Base-by-base conservation (phyloP, 2,888 invertebrate genomes). In the Diplazon laetatorius region DNA sequence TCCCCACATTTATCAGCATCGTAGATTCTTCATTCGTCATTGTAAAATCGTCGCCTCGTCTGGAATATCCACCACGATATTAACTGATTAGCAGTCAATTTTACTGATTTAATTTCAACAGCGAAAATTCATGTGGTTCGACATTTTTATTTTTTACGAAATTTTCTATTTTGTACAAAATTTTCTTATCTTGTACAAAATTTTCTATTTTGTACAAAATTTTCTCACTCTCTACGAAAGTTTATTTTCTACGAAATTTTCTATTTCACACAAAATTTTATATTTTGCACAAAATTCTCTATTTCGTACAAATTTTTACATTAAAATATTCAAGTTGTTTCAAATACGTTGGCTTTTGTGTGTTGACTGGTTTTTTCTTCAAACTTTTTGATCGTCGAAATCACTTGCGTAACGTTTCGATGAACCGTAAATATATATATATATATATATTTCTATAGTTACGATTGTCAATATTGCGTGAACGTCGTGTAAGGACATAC, bases 11-110 rank as follows among this genome's bases (percentile, higher is more conserved):
- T 63, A 77, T 68, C 63, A 77, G 79, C 82, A 81, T 82, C 69
- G 72, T 76, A 72, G 57, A 65, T 37, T 77, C 70, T 76, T 80
- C 79, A 83, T 82, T 62, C 80, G 74, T 80, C 82, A 79, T 82
- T 30, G 59, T 78, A 78, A 62, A 37, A 78, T 71, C 16, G 30
- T 77, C 30, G 20, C 44, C 57, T 55, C 48, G 46, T 35, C 44
- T 62, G 22, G 37, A 16, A 16, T 18, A 59, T 22, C 42, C 9
- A 9, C 44, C 52, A 57, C 16, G 30, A 14, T 62, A 22, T 50
- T 12, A 0, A 14, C 39, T 2, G 12, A 57, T 35, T 18, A 16
- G 8, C n/a, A 12, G 20, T n/a, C n/a, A n/a, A 57, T 37, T 30
- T 16, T n/a, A 50, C 8, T 30, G n/a, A n/a, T 12, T 1, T 42